Percentiles rank a stretch among this genome's conserved stretches.
These are phyloP conservation scores for Lerista edwardsae DNA, from an alignment of 2,797 vertebrate genomes.

Conservation along the genomic window DNA sequence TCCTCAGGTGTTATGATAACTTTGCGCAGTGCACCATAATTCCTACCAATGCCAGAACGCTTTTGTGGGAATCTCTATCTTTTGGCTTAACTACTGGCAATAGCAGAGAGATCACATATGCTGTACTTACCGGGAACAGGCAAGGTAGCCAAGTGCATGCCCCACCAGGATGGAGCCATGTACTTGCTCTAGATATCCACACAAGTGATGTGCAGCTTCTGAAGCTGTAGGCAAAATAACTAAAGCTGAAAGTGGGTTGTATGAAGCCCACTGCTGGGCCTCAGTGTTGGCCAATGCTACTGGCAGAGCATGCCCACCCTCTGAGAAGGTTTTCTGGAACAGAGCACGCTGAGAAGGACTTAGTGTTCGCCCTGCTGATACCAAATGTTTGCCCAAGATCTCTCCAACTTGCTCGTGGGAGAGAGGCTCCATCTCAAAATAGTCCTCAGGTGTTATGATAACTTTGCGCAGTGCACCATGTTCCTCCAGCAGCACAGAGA, in stretches of 20 bases:
- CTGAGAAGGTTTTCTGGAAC: slow-evolving; percentile 72
- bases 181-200: slow-evolving; percentile 78
- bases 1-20: slow-evolving; percentile 46
- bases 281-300: slow-evolving; percentile 78
- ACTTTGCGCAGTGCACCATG: slow-evolving; percentile 52
- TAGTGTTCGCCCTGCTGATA: slow-evolving; percentile 48
- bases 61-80: not conserved
- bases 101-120: no score
- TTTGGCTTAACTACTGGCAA: not conserved
- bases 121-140: slow-evolving; percentile 76
- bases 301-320: slow-evolving; percentile 76
- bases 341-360: slow-evolving; percentile 69
- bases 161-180: slow-evolving; percentile 80
- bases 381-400: slow-evolving; percentile 75
- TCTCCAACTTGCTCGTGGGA: slow-evolving; percentile 71
- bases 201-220: slow-evolving; percentile 74
- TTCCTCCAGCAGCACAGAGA: slow-evolving; percentile 72
- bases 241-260: slow-evolving; percentile 59
- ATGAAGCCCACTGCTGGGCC: slow-evolving; percentile 80
- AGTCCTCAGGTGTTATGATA: slow-evolving; percentile 51
- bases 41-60: not conserved
- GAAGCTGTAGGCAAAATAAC: slow-evolving; percentile 65
- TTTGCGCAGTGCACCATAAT: slow-evolving; percentile 36
- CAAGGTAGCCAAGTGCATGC: slow-evolving; percentile 79
- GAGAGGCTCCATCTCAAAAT: slow-evolving; percentile 77